Base-by-base conservation (phyloP, 2,888 invertebrate genomes). In the Artemia sp. region DNA sequence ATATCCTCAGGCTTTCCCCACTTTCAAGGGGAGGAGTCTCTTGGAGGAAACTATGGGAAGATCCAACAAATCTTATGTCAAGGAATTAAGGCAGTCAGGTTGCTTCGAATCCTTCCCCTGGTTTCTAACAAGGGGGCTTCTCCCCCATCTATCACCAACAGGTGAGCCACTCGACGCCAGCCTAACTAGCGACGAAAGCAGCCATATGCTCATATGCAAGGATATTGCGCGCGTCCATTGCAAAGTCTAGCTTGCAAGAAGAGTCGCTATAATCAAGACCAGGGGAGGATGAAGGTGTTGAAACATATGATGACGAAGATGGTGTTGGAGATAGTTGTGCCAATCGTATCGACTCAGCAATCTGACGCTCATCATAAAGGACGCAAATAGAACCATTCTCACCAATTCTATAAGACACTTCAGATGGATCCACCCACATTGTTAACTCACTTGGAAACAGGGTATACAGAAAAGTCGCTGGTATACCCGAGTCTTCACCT, bases 391-490 rank as follows among this genome's bases (percentile, higher is more conserved):
- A 83, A 50, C 85, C 85, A 75, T 84, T 83, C 75, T 85, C 85
- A 50, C 85, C 84, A 74, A 85, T 83, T 74, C 85, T 78, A 77
- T 85, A 85, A 12, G 83, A 83, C 10, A 88, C 88, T 79, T 87
- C 87, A 74, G 81, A 80, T 3, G 87, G 88, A 76, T 88, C 88
- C 73, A 88, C 85, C 88, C 88, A 88, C 79, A 88, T 83, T 51
- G 87, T 87, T 14, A 88, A 81, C 78, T 88, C 87, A 74, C 82
- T 81, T 51, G 87, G 87, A 73, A 87, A 82, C 70, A 82, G 74
- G 68, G 76, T 78, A 73, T 83, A 82, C 71, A 86, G 79, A 73
- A 83, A 79, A 72, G 82, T 80, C 72, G 84, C 83, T 72, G 81
- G 77, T 58, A 86, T 79, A 70, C 86, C 87, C 75, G 84, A 83